Evolutionary conservation across 2,888 invertebrate species (phyloP).

Genomic region (Drosophila neonasuta): DNA sequence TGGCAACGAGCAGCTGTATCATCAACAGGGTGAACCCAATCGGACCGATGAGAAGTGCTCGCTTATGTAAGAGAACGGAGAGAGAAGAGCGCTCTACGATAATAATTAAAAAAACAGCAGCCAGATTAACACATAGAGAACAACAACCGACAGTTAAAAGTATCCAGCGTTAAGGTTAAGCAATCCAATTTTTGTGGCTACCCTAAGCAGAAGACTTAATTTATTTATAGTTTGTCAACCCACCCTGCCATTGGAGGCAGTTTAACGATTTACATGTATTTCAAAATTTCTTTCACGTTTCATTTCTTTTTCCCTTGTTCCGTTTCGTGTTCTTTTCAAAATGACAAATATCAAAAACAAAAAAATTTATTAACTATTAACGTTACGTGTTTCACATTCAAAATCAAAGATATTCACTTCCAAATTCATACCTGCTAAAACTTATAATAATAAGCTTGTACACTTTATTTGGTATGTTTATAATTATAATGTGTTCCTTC

Average conservation of each 20-base stretch:
- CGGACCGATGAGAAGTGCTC: slow-evolving; percentile 80
- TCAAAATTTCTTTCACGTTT: slow-evolving; percentile 37
- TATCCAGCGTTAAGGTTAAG: slow-evolving; percentile 35
- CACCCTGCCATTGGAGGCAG: slow-evolving; percentile 7
- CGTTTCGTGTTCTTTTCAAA: slow-evolving; percentile 35
- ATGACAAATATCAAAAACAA: slow-evolving; percentile 9
- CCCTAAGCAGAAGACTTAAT: slow-evolving; percentile 14
- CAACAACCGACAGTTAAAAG: slow-evolving; percentile 20
- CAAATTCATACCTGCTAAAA: background rate
- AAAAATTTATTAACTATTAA: slow-evolving; percentile 29
- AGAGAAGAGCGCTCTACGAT: slow-evolving; percentile 20
- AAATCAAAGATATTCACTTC: slow-evolving; percentile 13
- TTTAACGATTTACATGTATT: slow-evolving; percentile 36
- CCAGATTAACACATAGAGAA: slow-evolving; percentile 19
- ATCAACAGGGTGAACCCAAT: slow-evolving; percentile 81
- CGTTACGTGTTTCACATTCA: slow-evolving; percentile 49
- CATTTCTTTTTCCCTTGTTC: slow-evolving; percentile 16
- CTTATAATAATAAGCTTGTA: slow-evolving; percentile 41
- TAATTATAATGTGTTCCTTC: slow-evolving; percentile 1
- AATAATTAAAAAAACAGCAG: slow-evolving; percentile 21
- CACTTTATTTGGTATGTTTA: slow-evolving; percentile 65
- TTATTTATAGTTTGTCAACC: slow-evolving; percentile 45
- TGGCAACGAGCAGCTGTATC: slow-evolving; percentile 80
- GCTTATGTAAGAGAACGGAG: slow-evolving; percentile 75
- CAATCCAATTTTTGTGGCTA: slow-evolving; percentile 25